Base-by-base conservation (phyloP, 2,113 vertebrate species). In the Tapirus terrestris region DNA sequence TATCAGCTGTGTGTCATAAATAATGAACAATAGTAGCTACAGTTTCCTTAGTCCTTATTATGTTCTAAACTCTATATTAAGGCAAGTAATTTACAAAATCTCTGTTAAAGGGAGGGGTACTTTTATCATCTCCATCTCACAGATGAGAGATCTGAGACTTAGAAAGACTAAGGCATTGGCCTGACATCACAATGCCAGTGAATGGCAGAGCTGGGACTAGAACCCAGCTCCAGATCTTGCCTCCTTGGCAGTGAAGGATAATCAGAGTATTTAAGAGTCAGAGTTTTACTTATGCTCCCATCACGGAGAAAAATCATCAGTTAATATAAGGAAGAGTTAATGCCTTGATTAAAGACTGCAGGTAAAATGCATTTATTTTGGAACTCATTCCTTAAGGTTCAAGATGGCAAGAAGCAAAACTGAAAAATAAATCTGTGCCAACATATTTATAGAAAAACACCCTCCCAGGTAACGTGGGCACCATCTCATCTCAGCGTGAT, bases 361-460 rank as follows among this genome's bases (percentile, higher is more conserved):
- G 23, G 27, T 88, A 67, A 97, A 94, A 97, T 56, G 53, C 70
- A 72, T 58, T 82, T 89, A 76, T 81, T 93, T 91, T 76, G 65
- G 84, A 76, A 93, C 61, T 85, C 63, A 76, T 92, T 94, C 75
- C 25, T 96, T 83, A 82, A 96, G 63, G 75, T 81, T 92, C 31
- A 93, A 97, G 33, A 60, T 39, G 73, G 63, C 68, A 86, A 86
- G 79, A 91, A 70, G 67, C 23, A 56, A 94, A 94, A 39, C 13
- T 91, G 60, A 68, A 96, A 98, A 92, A 60, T 65, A 89, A 96
- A 86, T 39, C 25, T 87, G 70, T 88, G 56, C 45, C 31, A 89
- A 36, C 70, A 56, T 8, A 7, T 89, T 73, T 79, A 63, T 5
- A 86, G 82, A 48, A 63, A 48, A 95, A 83, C n/a, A 84, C 29